phyloP scores from a whole-genome alignment of 2,888 invertebrate genomes.

The Plemyria rubiginata region DNA sequence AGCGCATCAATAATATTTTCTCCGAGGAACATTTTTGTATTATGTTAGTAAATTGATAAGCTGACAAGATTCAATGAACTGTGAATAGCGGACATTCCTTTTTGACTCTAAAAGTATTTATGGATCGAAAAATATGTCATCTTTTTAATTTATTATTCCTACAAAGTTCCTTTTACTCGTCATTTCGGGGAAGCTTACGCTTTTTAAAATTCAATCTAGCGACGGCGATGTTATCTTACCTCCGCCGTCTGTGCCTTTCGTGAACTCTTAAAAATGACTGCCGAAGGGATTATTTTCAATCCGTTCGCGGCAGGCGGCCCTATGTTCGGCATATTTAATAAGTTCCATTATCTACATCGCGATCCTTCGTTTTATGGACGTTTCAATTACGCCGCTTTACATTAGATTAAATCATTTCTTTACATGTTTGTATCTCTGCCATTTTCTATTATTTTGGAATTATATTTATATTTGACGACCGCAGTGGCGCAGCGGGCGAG shows the following conservation, averaged over 20 bases:
- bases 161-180: conserved; percentile 49
- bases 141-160: conserved; percentile 51
- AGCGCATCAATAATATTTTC: conserved; percentile 36
- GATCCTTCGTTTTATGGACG: conserved; percentile 60
- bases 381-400: conserved; percentile 67
- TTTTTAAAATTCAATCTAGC: conserved; percentile 66
- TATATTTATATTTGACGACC: too few species aligned
- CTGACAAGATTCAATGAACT: conserved; percentile 42
- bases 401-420: conserved; percentile 39
- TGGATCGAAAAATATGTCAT: conserved; percentile 46
- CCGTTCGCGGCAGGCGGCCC: conserved; percentile 58
- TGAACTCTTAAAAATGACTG: conserved; percentile 67
- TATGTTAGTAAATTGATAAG: conserved; percentile 43
- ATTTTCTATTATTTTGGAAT: conserved; percentile 1
- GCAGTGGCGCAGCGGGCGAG: too few species aligned
- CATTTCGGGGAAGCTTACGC: conserved; percentile 59
- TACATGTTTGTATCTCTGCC: conserved; percentile 3
- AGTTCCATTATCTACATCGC: conserved; percentile 71
- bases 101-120: conserved; percentile 37
- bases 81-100: conserved; percentile 41
- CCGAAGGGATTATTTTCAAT: conserved; percentile 72
- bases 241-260: conserved; percentile 52
- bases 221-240: conserved; percentile 62
- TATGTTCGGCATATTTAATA: conserved; percentile 76
- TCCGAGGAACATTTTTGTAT: conserved; percentile 34